These are phyloP conservation scores for Ormyrus nitidulus DNA, from an alignment of 2,888 invertebrate genomes.

Conservation along the genomic window DNA sequence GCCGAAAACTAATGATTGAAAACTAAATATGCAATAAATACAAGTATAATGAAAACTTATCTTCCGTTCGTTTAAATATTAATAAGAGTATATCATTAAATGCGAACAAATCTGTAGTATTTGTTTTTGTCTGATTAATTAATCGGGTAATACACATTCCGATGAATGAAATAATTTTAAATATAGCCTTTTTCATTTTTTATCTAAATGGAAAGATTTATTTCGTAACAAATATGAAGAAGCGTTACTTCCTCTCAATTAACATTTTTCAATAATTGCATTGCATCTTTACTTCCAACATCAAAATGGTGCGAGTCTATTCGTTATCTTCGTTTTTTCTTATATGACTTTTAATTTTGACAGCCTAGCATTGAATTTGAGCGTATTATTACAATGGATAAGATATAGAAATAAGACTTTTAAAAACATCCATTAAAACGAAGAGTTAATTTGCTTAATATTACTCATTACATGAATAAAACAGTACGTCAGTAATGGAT, in stretches of 20 bases:
- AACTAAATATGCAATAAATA: no score
- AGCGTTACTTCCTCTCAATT: slow-evolving; percentile 9
- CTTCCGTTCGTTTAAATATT: background rate
- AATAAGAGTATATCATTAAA: background rate
- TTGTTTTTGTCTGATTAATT: background rate
- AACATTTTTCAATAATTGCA: background rate
- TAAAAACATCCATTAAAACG: no score
- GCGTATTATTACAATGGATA: background rate
- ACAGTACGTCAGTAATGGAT: background rate
- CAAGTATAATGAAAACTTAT: no score
- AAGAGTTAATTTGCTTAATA: background rate
- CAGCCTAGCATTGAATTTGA: background rate
- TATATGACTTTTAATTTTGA: no score
- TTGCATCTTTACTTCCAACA: background rate
- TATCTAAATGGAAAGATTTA: slow-evolving; percentile 5
- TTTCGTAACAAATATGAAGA: background rate
- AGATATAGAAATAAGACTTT: background rate
- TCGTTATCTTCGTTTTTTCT: no score
- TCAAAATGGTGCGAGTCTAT: background rate
- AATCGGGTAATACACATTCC: background rate
- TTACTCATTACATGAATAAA: background rate
- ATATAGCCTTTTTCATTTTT: background rate
- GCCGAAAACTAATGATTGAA: no score
- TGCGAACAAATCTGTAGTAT: background rate
- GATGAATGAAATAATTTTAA: background rate